Evolutionary conservation across 2,888 invertebrate genomes (phyloP).

Genomic region (Tethea ocularis): DNA sequence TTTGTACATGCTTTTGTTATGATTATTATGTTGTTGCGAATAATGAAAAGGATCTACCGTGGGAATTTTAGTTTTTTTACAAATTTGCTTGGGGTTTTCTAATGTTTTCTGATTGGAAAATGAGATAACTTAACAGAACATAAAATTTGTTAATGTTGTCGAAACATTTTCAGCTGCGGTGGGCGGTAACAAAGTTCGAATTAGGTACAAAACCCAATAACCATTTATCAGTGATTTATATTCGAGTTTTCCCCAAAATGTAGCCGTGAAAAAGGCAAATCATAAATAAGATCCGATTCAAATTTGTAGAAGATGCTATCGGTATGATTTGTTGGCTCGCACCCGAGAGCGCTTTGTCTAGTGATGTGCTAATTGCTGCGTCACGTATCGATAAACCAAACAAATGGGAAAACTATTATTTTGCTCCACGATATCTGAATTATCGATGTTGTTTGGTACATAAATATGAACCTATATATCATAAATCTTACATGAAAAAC

Average conservation of each 20-base stretch:
- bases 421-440: neutral
- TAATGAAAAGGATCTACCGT: slow-evolving; percentile 67
- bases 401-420: slow-evolving; percentile 36
- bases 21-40: slow-evolving; percentile 80
- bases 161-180: slow-evolving; percentile 38
- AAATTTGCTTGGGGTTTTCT: slow-evolving; percentile 26
- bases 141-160: slow-evolving; percentile 33
- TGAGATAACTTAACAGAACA: slow-evolving; percentile 15
- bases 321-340: slow-evolving; percentile 82
- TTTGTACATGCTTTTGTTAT: slow-evolving; percentile 81
- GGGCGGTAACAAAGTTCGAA: slow-evolving; percentile 60
- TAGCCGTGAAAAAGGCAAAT: slow-evolving; percentile 84
- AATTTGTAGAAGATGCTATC: slow-evolving; percentile 85
- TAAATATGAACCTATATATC: too few relatives aligned
- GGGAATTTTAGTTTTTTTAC: slow-evolving; percentile 51
- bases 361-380: slow-evolving; percentile 78
- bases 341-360: slow-evolving; percentile 78
- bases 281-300: slow-evolving; percentile 85
- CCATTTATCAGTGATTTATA: slow-evolving; percentile 80
- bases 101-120: slow-evolving; percentile 44
- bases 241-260: slow-evolving; percentile 80
- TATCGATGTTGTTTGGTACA: neutral
- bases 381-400: slow-evolving; percentile 66
- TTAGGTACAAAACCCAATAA: slow-evolving; percentile 72
- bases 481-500: neutral